phyloP scores from a whole-genome alignment of 2,113 vertebrate species.

The Caretta caretta region DNA sequence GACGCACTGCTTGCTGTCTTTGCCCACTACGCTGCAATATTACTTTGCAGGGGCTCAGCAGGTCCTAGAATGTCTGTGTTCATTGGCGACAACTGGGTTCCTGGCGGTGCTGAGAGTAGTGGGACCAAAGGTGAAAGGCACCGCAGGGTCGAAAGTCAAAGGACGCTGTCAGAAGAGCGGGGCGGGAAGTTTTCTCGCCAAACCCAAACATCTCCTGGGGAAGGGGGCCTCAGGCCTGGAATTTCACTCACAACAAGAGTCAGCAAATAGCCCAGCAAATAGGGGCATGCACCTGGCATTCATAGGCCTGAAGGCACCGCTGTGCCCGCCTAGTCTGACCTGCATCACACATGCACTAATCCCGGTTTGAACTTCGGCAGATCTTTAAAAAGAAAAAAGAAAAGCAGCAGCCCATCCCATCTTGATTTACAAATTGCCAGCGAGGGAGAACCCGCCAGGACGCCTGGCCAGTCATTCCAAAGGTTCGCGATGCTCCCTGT shows the following conservation, averaged over 20 bases:
- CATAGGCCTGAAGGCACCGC: too few relatives aligned
- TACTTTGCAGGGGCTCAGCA: background rate
- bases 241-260: too few relatives aligned
- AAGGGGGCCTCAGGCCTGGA: background rate
- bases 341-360: background rate
- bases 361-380: too few relatives aligned
- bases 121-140: background rate
- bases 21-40: background rate
- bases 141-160: background rate
- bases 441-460: background rate
- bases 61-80: background rate
- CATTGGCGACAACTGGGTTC: background rate
- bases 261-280: too few relatives aligned
- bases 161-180: background rate
- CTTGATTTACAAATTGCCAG: background rate
- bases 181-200: background rate
- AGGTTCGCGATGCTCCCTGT: background rate
- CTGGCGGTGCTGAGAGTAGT: fast-evolving
- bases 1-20: background rate
- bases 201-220: background rate
- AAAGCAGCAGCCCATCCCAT: too few relatives aligned
- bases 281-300: too few relatives aligned
- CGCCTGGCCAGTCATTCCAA: too few relatives aligned
- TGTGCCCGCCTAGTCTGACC: background rate
- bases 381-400: too few relatives aligned